Conservation (phyloP, 2,113 vertebrate species). For the Meleagris gallopavo region DNA sequence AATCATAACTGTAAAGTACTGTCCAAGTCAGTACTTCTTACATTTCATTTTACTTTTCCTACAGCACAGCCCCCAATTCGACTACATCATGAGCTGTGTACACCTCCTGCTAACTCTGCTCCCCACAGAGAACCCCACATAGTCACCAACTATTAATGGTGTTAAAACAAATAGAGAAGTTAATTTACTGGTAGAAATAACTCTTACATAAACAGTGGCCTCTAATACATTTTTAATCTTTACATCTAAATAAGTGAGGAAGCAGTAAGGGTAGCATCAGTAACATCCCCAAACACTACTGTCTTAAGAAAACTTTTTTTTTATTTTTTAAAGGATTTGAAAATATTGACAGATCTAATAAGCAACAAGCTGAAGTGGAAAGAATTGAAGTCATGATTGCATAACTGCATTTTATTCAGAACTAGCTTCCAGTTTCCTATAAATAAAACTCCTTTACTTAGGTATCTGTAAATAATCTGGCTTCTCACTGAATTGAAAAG, state of each 20-base stretch:
- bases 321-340: background rate
- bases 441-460: background rate
- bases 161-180: background rate
- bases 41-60: background rate
- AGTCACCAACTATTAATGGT: background rate
- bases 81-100: background rate
- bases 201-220: background rate
- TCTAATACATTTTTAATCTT: background rate
- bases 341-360: constrained; percentile 8
- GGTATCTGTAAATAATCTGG: constrained; percentile 24
- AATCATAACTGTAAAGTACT: background rate
- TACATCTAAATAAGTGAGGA: background rate
- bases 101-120: background rate
- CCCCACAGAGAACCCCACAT: background rate
- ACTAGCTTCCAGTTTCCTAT: constrained; percentile 19
- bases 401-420: constrained; percentile 18
- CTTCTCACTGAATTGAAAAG: constrained; percentile 10
- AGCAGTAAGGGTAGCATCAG: background rate
- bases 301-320: background rate
- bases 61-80: background rate
- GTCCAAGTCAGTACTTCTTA: background rate
- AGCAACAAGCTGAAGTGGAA: constrained; percentile 11
- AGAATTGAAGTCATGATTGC: background rate
- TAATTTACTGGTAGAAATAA: background rate
- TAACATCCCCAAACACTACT: background rate